Evolutionary conservation across 1,140 invertebrate genomes (phyloP), one percentile per base, ranked within the genome.

Genomic region (Philotrypesis tridentata): DNA sequence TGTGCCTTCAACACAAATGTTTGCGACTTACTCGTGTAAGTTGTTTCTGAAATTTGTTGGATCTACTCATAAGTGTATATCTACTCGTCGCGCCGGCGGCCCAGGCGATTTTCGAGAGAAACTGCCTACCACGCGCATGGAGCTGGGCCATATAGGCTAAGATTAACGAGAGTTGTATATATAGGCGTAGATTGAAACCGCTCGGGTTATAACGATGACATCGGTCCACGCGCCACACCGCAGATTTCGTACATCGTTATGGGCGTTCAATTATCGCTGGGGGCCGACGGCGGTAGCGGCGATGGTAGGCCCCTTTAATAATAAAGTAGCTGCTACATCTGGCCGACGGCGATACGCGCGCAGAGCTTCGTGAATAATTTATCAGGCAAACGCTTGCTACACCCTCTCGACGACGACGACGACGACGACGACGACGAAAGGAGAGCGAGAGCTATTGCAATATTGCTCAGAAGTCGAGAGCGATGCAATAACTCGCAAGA

Each of bases 351-450:
- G 31, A 71, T 37, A 79, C 48, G 27, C 43, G 37, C 23, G 37
- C 37, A 12, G 33, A 71, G 75, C 74, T 80, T 55, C 33, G 70
- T 80, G 79, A 80, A 80, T 80, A 80, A 80, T 80, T 74, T 80
- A 80, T 80, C 29, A 74, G 40, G 60, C 31, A 12, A 21, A 25
- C 27, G 33, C 33, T 37, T 3, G 3, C 33, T 3, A 3, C 33
- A 37, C 33, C 33, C 33, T n/a, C n/a, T n/a, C 8, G 60, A 60
- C n/a, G 29, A 33, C 43, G 0, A 21, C 23, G 17, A 37, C 37
- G 43, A 61, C 27, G 55, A 61, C n/a, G 5, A 43, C 31, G 67
- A 63, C 60, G 29, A 74, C 14, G 27, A 21, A 31, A 29, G 75
- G 29, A 37, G 63, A 31, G 63, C 17, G 73, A 61, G 73, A 63